Evolutionary conservation across 2,888 invertebrate species (phyloP), one percentile per base, ranked within the genome.

Genomic region (Heteromurus nitidus): DNA sequence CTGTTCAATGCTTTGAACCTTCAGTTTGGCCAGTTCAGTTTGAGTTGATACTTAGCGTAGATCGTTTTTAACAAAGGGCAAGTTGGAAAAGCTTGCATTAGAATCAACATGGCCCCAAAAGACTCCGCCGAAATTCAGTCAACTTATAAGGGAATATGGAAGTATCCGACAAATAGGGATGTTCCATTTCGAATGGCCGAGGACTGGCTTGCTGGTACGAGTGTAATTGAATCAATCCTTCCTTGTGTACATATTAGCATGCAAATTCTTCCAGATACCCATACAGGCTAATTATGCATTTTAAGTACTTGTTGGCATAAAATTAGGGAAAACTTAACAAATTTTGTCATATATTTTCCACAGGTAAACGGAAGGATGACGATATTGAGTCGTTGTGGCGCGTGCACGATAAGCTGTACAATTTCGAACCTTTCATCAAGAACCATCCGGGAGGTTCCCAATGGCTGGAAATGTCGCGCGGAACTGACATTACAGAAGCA

Each of bases 401-500:
- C 55, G 85, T 88, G 3, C 87, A 87, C 67, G 84, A 88, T 69
- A 86, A 86, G 26, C 82, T 92, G 0, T 92, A 92, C 88, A 91
- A 92, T 85, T 89, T 92, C 65, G 91, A 91, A 0, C 89, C 90
- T 2, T 92, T 92, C 86, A 88, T 91, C 1, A 87, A 88, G 2
- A 88, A 88, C 24, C 92, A 92, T 88, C 92, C 92, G 2, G 90
- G 90, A 81, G 90, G 91, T 0, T 88, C 82, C 9, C 84, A 86
- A 20, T 88, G 88, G 88, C 55, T 88, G 2, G 62, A 76, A 9
- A 22, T 81, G 44, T 85, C 87, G 1, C 70, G 93, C 91, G 95
- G 94, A 0, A 75, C 75, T 2, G 95, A 95, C 87, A 94, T 95
- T 79, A 95, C 95, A 0, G 95, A 95, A 90, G 92, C 93, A 9